phyloP scores from a whole-genome alignment of 2,888 invertebrate species.

The Scaptomyza tumidula region DNA sequence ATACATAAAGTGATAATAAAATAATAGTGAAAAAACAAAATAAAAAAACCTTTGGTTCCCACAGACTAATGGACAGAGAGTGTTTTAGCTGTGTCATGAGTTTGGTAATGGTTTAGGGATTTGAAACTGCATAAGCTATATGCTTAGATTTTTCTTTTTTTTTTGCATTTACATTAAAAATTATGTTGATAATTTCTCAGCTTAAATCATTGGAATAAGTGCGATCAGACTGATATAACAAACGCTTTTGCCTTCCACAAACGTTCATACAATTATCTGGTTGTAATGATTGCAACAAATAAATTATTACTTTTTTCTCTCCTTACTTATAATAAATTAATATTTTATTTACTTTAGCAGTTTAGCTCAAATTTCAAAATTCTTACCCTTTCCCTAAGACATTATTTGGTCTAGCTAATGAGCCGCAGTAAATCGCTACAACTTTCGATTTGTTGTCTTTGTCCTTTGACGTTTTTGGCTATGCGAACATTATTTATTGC shows the following conservation, averaged over 20 bases:
- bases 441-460: conserved; percentile 27
- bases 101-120: neutral
- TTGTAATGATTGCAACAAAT: too few relatives aligned
- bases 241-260: neutral
- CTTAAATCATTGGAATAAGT: too few relatives aligned
- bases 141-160: too few relatives aligned
- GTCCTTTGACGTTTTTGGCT: neutral
- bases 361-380: neutral
- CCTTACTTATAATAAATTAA: too few relatives aligned
- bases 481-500: conserved; percentile 51
- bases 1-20: conserved; percentile 6
- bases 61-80: neutral
- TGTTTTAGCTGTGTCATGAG: neutral
- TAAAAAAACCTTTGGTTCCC: neutral
- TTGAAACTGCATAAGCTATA: neutral
- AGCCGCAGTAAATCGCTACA: conserved; percentile 25
- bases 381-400: too few relatives aligned
- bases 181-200: neutral
- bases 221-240: neutral
- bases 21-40: neutral
- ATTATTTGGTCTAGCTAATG: conserved; percentile 17
- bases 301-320: too few relatives aligned
- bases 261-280: too few relatives aligned
- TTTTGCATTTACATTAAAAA: neutral
- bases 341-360: too few relatives aligned